Evolutionary conservation across 2,888 invertebrate genomes (phyloP), one percentile per base, ranked within the genome.

Genomic region (Homarus gammarus): DNA sequence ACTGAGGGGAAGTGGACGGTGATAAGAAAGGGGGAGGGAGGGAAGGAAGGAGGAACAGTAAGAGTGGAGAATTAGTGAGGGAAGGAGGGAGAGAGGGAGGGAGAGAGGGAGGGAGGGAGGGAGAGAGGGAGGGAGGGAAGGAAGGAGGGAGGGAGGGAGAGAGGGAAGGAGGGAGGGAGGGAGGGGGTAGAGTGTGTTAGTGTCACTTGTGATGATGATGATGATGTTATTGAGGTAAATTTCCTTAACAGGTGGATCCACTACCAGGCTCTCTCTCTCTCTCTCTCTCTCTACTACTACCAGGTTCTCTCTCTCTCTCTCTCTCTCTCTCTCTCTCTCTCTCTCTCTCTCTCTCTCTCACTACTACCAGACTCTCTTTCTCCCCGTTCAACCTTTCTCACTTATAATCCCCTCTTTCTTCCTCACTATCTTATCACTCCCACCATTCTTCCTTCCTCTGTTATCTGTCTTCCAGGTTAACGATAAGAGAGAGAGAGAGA

Each of bases 1-100:
- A n/a, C n/a, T n/a, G 18, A 15, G 56, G 56, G 56, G 56, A 31
- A 18, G n/a, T 5, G 70, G 70, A 36, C 6, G 70, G 8, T 6
- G 68, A 68, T 6, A 18, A 18, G 18, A 68, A 31, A 33, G n/a
- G 68, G 68, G 31, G 18, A 68, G 6, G 18, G 27, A 56, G 22
- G 22, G 56, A 22, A 49, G 8, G 49, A 18, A 22, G 56, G 18
- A 12, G 68, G n/a, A 27, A 22, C 8, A 27, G 33, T 1, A 68
- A n/a, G 68, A 27, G 8, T n/a, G 68, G 27, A 2, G 27, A 27
- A 68, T 22, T 27, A n/a, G 33, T n/a, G n/a, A 68, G 68, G 27
- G 68, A n/a, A n/a, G 33, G 18, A 44, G 12, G n/a, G 49, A 44
- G 12, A 77, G 40, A 77, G 77, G n/a, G 77, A 44, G 49, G 44